phyloP scores from a whole-genome alignment of 2,888 invertebrate genomes.

The Xestia ashworthii region DNA sequence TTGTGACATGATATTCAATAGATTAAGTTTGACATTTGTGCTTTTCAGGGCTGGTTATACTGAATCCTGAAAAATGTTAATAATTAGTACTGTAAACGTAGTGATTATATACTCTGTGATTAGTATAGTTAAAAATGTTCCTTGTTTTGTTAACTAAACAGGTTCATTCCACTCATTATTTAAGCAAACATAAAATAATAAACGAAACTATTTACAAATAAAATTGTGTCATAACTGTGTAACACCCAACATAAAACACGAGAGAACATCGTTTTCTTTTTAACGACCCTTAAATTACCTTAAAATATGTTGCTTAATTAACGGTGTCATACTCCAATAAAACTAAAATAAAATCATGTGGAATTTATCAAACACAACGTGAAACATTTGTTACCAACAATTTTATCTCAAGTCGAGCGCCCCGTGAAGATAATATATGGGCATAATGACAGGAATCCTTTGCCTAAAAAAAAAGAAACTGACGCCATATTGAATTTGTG shows the following conservation, averaged over 20 bases:
- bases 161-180: constrained; percentile 48
- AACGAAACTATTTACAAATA: constrained; percentile 57
- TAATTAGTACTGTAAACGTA: neutral
- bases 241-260: constrained; percentile 62
- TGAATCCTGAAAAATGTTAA: neutral
- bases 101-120: no score
- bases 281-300: constrained; percentile 64
- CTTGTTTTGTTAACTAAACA: neutral
- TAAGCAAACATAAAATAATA: constrained; percentile 62
- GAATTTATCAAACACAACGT: constrained; percentile 69
- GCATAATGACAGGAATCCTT: constrained; percentile 84
- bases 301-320: constrained; percentile 71
- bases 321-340: constrained; percentile 68
- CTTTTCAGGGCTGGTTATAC: neutral
- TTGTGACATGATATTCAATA: constrained; percentile 23
- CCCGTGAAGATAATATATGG: constrained; percentile 85
- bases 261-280: constrained; percentile 60
- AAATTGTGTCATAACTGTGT: constrained; percentile 62
- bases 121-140: neutral
- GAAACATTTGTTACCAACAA: constrained; percentile 74
- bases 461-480: constrained; percentile 76
- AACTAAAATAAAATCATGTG: constrained; percentile 70
- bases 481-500: constrained; percentile 81
- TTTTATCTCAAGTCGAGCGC: constrained; percentile 81
- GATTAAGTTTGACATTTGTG: constrained; percentile 18